These are phyloP conservation scores for Ammodramus savannarum DNA, from an alignment of 2,113 vertebrate genomes.

Conservation along the genomic window DNA sequence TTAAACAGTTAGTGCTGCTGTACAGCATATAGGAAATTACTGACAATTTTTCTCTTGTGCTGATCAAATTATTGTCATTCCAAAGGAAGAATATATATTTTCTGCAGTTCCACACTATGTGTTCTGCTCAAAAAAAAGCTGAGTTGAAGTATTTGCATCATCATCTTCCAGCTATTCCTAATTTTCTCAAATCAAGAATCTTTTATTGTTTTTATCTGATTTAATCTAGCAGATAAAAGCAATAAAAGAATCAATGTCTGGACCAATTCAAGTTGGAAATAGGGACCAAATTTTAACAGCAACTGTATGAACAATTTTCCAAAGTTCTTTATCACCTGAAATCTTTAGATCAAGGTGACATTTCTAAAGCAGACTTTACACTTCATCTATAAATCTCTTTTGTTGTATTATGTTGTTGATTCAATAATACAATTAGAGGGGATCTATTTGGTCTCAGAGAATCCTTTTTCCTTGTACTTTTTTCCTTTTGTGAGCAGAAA, in stretches of 20 bases:
- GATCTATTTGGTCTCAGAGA: not conserved
- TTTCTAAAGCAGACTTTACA: not conserved
- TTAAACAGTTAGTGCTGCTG: not conserved
- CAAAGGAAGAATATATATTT: not conserved
- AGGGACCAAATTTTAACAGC: not conserved
- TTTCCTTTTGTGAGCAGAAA: not conserved
- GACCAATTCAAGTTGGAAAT: not conserved
- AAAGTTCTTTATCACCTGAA: not conserved
- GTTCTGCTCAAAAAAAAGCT: not conserved
- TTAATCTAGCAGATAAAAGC: not conserved
- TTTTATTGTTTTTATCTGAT: not conserved
- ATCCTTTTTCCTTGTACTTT: not conserved
- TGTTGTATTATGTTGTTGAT: not conserved
- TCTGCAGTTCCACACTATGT: not conserved
- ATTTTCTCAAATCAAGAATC: not conserved
- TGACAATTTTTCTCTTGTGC: not conserved
- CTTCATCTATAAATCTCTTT: not conserved
- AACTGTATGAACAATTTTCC: not conserved
- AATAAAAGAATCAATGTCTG: not conserved
- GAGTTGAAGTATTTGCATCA: not conserved
- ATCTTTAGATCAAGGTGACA: not conserved
- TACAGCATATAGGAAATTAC: not conserved
- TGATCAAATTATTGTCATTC: not conserved
- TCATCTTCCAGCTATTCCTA: not conserved
- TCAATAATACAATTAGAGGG: not conserved